Conservation (phyloP, 1,140 invertebrate genomes). For the Chironomus tepperi region DNA sequence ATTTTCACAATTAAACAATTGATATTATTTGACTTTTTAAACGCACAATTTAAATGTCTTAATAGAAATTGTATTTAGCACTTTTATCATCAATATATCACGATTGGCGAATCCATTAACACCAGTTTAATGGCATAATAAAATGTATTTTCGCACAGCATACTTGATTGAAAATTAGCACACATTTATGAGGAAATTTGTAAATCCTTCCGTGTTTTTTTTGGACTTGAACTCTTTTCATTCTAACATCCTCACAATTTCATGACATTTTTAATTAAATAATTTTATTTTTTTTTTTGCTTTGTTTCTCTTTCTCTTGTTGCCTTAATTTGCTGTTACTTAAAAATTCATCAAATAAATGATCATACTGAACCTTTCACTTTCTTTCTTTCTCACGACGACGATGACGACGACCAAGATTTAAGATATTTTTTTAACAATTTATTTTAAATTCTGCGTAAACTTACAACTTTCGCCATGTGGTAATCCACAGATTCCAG, state of each 20-base stretch:
- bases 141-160: no score
- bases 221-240: neutral
- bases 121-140: no score
- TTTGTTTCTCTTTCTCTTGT: neutral
- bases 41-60: no score
- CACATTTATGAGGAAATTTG: no score
- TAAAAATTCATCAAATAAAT: no score
- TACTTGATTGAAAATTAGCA: no score
- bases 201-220: no score
- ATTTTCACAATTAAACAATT: no score
- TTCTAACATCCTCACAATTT: neutral
- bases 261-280: neutral
- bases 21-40: no score
- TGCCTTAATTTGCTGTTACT: neutral
- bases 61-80: no score
- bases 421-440: neutral
- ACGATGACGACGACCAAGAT: neutral
- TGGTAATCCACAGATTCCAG: neutral
- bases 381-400: conserved; percentile 7
- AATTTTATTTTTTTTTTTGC: neutral
- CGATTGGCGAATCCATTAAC: no score
- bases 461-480: conserved; percentile 12
- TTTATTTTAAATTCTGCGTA: neutral
- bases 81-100: no score
- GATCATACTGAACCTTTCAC: neutral